A percentile compares a stretch with the other conserved stretches of the same genome.
These are phyloP conservation scores for Coturnix japonica DNA, from an alignment of 2,113 vertebrate species.

Conservation along the genomic window DNA sequence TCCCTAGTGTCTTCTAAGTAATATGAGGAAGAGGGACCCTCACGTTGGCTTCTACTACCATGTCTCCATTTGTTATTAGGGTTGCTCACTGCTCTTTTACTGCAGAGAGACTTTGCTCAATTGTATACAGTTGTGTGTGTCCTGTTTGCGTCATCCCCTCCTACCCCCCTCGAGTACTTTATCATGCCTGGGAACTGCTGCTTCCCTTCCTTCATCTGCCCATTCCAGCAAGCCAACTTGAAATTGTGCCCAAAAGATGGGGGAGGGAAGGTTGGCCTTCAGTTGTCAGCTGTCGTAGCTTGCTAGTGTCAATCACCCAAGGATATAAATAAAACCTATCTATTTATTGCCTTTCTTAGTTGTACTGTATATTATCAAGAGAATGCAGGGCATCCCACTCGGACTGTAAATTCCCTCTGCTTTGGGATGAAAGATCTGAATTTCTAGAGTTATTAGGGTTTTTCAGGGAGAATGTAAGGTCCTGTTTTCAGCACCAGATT, in stretches of 20 bases:
- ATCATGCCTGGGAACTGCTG: conserved; percentile 51
- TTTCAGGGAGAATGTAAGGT: conserved; percentile 4
- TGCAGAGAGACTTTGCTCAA: neutral
- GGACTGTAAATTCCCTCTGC: neutral
- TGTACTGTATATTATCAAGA: conserved; percentile 9
- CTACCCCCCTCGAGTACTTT: neutral
- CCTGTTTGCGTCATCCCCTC: neutral
- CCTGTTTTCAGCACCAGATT: neutral
- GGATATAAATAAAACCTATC: conserved; percentile 70
- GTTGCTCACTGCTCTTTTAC: neutral
- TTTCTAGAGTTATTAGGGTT: conserved; percentile 35
- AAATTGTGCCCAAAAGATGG: conserved; percentile 53
- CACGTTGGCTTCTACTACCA: neutral
- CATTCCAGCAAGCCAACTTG: conserved; percentile 15
- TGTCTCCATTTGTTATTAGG: neutral
- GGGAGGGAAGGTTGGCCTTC: conserved; percentile 52
- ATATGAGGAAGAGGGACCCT: neutral
- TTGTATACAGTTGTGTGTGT: conserved; percentile 11
- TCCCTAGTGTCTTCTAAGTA: neutral
- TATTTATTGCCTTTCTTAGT: conserved; percentile 52
- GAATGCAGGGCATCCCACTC: neutral
- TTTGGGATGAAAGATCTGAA: neutral
- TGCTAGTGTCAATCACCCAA: conserved; percentile 56
- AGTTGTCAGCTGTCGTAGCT: conserved; percentile 69
- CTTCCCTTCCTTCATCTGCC: conserved; percentile 10